Evolutionary conservation across 2,113 vertebrate genomes (phyloP), one percentile per base, ranked within the genome.

Genomic region (Tretioscincus oriximinensis): DNA sequence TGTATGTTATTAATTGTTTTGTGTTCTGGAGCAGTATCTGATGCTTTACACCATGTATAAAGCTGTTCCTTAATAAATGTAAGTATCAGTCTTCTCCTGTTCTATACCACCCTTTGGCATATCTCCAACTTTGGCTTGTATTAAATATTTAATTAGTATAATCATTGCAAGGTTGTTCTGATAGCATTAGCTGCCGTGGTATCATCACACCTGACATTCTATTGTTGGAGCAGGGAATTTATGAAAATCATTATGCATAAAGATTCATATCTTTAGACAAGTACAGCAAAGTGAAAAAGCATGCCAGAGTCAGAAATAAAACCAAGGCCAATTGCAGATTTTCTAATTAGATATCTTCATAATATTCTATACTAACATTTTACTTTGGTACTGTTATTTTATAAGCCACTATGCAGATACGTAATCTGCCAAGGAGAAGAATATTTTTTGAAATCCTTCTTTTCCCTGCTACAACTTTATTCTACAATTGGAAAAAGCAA

Each of bases 391-490:
- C 87, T 89, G 82, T 67, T 82, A 85, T 79, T 86, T 88, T 74
- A 71, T 18, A 80, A 87, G 75, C 86, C 74, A 35, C 31, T 82
- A 66, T 78, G 85, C 83, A 85, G 77, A 70, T 16, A 81, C 85
- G 83, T 24, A 21, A 67, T 70, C 83, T 92, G 90, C 76, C 88
- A 78, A 80, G 49, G 80, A 78, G 92, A 84, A 66, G 80, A 81
- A 85, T 85, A 86, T 71, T 68, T 66, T 61, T 12, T 77, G 78
- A 84, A 81, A 60, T 81, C 54, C 29, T 76, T 84, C 85, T 78
- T 72, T 86, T 83, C 80, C 80, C 81, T 87, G 81, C 76, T 35
- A 90, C 88, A 58, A 71, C 81, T 81, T 86, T 63, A 69, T 77
- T 35, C 51, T 21, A 63, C 67, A 86, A 85, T 64, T 84, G 63